Evolutionary conservation across 2,888 invertebrate species (phyloP), one percentile per base, ranked within the genome.

Genomic region (Hanleya hanleyi): DNA sequence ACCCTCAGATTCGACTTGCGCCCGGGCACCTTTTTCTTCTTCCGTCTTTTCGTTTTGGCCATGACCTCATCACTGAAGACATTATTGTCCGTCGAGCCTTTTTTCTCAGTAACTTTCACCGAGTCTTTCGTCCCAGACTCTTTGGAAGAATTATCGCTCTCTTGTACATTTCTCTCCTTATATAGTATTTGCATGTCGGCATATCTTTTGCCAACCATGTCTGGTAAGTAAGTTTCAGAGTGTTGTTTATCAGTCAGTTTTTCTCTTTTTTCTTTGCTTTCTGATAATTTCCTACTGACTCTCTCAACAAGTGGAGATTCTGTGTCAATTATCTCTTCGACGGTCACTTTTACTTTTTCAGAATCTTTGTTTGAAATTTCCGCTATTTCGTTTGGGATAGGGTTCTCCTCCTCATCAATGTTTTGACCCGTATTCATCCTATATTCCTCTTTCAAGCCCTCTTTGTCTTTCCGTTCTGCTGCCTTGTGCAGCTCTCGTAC

Each of bases 401-500:
- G 15, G 41, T 38, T 67, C 32, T 18, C 33, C 9, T 29, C 29
- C 65, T 18, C 65, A 7, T 12, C 65, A 32, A 47, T 12, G 7
- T 5, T 49, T 36, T 36, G n/a, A 22, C 29, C 38, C 18, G 62
- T 18, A 4, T 41, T 41, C 22, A n/a, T 41, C 35, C 38, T 22
- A n/a, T 26, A 18, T 33, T 36, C 26, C 22, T 35, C 33, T 50
- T 15, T 68, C 57, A 18, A 29, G 65, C n/a, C 29, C 35, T 37
- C n/a, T 9, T 12, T 22, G 49, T 29, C 67, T 26, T 35, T 61
- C 37, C 32, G 33, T n/a, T 70, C 81, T 1, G 64, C 35, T 37
- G 35, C 4, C 22, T 26, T 35, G 18, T 35, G 33, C 49, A 89
- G 80, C 50, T 83, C 80, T 67, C 79, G 67, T 0, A 89, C 70